Evolutionary conservation across 2,888 invertebrate species (phyloP).

Genomic region (Sphaerophoria taeniata): DNA sequence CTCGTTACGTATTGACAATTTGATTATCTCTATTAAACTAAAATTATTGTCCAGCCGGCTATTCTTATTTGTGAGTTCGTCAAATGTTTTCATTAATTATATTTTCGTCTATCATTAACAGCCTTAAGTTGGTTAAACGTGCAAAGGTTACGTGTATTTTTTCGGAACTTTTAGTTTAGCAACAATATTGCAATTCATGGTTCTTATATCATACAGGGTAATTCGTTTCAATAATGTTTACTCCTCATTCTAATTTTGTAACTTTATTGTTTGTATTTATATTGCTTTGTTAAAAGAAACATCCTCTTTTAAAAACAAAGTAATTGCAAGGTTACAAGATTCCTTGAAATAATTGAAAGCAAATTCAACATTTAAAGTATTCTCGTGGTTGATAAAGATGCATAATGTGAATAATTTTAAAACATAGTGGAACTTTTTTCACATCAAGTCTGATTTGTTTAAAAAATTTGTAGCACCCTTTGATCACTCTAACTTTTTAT

Average conservation of each 20-base stretch:
- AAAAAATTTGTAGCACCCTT: neutral
- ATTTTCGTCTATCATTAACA: constrained; percentile 18
- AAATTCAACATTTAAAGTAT: no score
- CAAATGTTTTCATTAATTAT: constrained; percentile 20
- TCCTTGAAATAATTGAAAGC: no score
- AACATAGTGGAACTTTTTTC: no score
- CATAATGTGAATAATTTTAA: no score
- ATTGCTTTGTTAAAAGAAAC: no score
- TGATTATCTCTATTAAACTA: constrained; percentile 32
- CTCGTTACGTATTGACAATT: constrained; percentile 12
- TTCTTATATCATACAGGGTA: constrained; percentile 1
- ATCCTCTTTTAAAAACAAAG: no score
- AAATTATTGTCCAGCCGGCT: constrained; percentile 3
- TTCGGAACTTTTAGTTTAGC: neutral
- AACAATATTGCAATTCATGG: constrained; percentile 1
- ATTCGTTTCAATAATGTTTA: no score
- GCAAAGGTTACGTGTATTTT: constrained; percentile 25
- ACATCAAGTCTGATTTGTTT: neutral
- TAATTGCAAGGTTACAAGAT: no score
- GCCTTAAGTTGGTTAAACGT: constrained; percentile 35
- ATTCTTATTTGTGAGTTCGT: neutral
- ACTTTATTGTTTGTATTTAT: no score
- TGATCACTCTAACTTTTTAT: neutral
- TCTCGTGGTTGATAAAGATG: no score
- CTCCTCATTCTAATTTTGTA: no score